Percentiles rank a stretch among this genome's conserved stretches.
Evolutionary conservation across 2,797 vertebrate species (phyloP).

Genomic region (Gila robusta): DNA sequence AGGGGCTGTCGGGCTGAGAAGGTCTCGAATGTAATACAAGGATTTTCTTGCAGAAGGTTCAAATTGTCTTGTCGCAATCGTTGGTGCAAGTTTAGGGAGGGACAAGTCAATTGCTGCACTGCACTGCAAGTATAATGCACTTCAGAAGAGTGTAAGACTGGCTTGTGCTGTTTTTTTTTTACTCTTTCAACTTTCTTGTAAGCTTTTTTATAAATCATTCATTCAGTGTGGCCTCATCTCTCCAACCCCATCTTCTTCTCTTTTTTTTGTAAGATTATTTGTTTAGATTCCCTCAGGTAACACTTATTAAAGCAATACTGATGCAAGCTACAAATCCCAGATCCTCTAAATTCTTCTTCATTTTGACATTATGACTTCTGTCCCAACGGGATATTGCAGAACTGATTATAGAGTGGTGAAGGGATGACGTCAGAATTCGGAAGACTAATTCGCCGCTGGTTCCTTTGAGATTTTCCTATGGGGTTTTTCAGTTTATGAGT

Average conservation of each 20-base stretch:
- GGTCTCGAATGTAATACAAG: constrained; percentile 28
- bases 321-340: constrained; percentile 7
- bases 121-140: background rate
- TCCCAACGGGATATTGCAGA: background rate
- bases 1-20: constrained; percentile 13
- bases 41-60: constrained; percentile 37
- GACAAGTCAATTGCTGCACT: constrained; percentile 30
- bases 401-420: constrained; percentile 1
- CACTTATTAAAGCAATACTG: constrained; percentile 38
- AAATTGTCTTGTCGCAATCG: constrained; percentile 23
- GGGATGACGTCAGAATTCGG: background rate
- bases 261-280: background rate
- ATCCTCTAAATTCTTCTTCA: constrained; percentile 38
- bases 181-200: background rate
- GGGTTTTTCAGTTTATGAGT: background rate
- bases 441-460: background rate
- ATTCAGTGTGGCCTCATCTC: constrained; percentile 9
- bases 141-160: background rate
- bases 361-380: constrained; percentile 20
- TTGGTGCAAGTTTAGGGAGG: constrained; percentile 37
- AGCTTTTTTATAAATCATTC: constrained; percentile 39
- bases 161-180: constrained; percentile 8
- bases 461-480: background rate
- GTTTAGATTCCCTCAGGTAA: constrained; percentile 34
- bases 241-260: background rate